A percentile compares a stretch with the other conserved stretches of the same genome.
Evolutionary conservation across 2,797 vertebrate genomes (phyloP).

Genomic region (Acanthornis magna): DNA sequence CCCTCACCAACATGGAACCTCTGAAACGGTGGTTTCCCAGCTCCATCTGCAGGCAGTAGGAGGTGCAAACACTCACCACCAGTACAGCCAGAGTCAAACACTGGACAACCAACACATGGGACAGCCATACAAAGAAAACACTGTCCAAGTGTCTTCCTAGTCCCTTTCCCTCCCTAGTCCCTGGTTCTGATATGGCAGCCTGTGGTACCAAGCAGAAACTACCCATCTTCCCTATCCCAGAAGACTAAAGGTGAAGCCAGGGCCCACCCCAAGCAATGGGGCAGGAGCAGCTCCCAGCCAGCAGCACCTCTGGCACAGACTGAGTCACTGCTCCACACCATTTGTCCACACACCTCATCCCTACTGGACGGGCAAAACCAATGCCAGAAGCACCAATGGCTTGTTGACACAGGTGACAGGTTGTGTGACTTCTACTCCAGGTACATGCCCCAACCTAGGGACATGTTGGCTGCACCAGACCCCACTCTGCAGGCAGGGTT

Average conservation of each 20-base stretch:
- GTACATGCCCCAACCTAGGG: rapidly evolving
- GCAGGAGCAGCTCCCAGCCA: background rate
- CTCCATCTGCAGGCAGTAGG: background rate
- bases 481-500: background rate
- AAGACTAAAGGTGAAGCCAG: background rate
- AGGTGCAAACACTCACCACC: background rate
- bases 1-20: rapidly evolving
- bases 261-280: rapidly evolving
- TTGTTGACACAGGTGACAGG: rapidly evolving
- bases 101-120: background rate
- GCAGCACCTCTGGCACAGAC: rapidly evolving
- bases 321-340: background rate
- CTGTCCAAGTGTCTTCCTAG: background rate
- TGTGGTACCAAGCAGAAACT: background rate
- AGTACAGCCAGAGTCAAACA: background rate
- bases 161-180: background rate
- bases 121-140: background rate
- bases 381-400: background rate
- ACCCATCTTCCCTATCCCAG: background rate
- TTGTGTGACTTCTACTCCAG: background rate
- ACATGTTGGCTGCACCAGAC: background rate
- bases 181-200: background rate
- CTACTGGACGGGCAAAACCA: rapidly evolving
- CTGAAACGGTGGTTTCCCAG: rapidly evolving
- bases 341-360: rapidly evolving